A percentile compares a stretch with the other conserved stretches of the same genome.
These are phyloP conservation scores for Thunnus albacares DNA, from an alignment of 2,797 vertebrate genomes.

Conservation along the genomic window DNA sequence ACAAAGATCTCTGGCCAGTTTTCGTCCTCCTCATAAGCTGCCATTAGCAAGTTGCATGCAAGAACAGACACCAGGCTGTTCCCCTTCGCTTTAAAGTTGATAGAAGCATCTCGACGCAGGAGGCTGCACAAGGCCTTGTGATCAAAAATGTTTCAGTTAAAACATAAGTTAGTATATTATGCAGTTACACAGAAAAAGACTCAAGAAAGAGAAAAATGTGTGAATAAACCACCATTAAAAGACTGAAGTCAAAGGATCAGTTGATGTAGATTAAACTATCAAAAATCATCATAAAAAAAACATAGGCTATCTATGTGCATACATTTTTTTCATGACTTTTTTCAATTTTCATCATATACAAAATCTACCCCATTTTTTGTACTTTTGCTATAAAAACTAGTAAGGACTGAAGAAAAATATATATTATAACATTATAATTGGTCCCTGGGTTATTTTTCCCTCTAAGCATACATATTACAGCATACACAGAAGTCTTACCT, in stretches of 20 bases:
- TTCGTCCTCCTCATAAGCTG: constrained; percentile 97
- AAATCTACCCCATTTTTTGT: background rate
- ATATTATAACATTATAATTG: background rate
- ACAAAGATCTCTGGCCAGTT: constrained; percentile 99
- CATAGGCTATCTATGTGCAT: too few species aligned
- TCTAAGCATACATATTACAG: background rate
- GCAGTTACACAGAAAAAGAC: background rate
- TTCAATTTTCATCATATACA: background rate
- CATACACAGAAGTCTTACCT: constrained; percentile 83
- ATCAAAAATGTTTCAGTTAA: background rate
- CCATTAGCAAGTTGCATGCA: constrained; percentile 97
- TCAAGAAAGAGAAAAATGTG: background rate
- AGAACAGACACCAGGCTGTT: constrained; percentile 97
- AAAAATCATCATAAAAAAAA: too few species aligned
- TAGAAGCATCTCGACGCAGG: constrained; percentile 94
- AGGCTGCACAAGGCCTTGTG: constrained; percentile 95
- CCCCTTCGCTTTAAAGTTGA: constrained; percentile 99
- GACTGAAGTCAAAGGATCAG: too few species aligned
- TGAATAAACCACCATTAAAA: too few species aligned
- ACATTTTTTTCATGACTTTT: too few species aligned
- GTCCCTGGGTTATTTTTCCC: background rate
- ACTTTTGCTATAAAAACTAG: background rate
- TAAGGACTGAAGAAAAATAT: background rate
- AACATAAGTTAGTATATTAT: background rate
- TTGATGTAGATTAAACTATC: background rate